These are phyloP conservation scores for Paedocypris micromegethes DNA, from an alignment of 2,797 vertebrate species.

Conservation along the genomic window DNA sequence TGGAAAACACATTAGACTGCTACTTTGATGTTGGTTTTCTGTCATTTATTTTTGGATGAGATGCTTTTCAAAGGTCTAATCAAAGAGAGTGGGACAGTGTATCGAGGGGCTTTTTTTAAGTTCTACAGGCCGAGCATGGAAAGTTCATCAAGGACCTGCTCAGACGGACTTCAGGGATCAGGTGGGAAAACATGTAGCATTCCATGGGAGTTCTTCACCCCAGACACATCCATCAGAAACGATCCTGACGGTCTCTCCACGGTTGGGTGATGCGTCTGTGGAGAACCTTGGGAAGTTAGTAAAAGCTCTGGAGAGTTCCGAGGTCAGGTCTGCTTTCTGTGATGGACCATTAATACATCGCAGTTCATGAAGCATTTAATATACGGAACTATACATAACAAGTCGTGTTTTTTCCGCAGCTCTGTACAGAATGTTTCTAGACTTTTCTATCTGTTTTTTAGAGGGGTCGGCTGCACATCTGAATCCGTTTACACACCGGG, in stretches of 20 bases:
- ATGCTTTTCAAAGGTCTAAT: neutral
- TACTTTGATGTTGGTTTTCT: constrained; percentile 10
- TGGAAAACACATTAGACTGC: constrained; percentile 19
- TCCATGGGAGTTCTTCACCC: constrained; percentile 30
- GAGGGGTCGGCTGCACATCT: constrained; percentile 29
- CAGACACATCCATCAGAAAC: constrained; percentile 26
- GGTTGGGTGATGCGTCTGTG: neutral
- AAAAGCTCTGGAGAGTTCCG: neutral
- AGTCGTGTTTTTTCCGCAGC: no score
- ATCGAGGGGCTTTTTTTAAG: neutral
- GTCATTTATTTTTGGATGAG: neutral
- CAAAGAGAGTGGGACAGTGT: constrained; percentile 8
- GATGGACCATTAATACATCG: neutral
- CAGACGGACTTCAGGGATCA: constrained; percentile 13
- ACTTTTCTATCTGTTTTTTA: constrained; percentile 11
- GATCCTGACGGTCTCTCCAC: neutral
- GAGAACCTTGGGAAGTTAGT: neutral
- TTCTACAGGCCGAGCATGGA: constrained; percentile 12
- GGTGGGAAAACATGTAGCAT: constrained; percentile 14
- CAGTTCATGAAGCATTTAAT: neutral
- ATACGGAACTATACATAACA: no score
- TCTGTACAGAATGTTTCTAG: no score
- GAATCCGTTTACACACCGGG: constrained; percentile 57
- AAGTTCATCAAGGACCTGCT: constrained; percentile 32
- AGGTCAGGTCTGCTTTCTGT: no score